These are phyloP conservation scores for Microchirus variegatus DNA, from an alignment of 2,797 vertebrate species.

Conservation along the genomic window DNA sequence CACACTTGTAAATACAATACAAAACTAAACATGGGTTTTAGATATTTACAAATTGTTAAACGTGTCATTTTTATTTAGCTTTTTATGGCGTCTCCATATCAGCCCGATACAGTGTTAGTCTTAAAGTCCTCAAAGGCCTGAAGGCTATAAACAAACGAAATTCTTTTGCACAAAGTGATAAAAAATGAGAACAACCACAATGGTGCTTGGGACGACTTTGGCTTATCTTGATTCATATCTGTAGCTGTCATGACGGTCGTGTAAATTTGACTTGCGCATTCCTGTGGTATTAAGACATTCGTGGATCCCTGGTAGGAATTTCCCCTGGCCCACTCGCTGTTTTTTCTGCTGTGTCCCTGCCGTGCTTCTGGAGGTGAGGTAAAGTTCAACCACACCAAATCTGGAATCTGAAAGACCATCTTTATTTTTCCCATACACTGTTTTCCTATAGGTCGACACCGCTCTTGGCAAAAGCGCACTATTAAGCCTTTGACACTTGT, in stretches of 20 bases:
- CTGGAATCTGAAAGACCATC: conserved; percentile 53
- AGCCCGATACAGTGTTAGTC: conserved; percentile 12
- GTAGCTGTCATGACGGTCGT: conserved; percentile 52
- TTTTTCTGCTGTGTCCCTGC: conserved; percentile 59
- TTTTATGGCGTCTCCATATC: background rate
- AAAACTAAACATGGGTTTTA: background rate
- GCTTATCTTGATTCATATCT: conserved; percentile 37
- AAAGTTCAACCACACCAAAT: conserved; percentile 72
- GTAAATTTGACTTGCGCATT: conserved; percentile 63
- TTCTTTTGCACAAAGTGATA: conserved; percentile 16
- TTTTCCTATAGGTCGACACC: background rate
- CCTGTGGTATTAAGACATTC: conserved; percentile 69
- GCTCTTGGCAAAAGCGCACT: background rate
- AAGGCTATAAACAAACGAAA: conserved; percentile 34
- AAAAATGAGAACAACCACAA: conserved; percentile 22
- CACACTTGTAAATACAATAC: background rate
- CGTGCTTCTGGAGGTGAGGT: conserved; percentile 63
- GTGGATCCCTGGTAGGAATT: conserved; percentile 73
- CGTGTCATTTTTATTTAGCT: background rate
- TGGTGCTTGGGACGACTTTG: conserved; percentile 5
- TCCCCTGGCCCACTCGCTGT: conserved; percentile 50
- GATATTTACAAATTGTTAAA: background rate
- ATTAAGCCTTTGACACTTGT: background rate
- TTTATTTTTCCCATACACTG: conserved; percentile 33
- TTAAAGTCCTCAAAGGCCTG: conserved; percentile 9